Base-by-base conservation (phyloP, 2,797 vertebrate species). In the Eospalax fontanierii region DNA sequence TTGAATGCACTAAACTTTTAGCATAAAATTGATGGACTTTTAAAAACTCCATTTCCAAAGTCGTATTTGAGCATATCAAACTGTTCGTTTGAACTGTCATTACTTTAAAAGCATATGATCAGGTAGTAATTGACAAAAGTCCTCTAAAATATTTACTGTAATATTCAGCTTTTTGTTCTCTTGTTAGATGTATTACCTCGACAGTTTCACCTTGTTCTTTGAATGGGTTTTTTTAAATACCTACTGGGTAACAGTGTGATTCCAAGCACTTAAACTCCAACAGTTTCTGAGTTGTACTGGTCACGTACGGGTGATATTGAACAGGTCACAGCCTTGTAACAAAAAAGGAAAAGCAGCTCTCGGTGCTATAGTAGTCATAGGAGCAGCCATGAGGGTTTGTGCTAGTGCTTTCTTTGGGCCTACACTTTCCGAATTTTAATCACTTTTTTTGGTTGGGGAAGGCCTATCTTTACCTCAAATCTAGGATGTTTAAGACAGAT, bases 81-180 rank as follows among this genome's bases (percentile, higher is more conserved):
- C 16, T 74, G 21, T 88, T 80, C 16, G 38, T 90, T 78, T 57
- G n/a, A 95, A 91, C 26, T 90, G 66, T 46, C 70, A 50, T 91
- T 96, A 86, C 63, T 90, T 93, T 78, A 90, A 87, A 94, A 83
- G 28, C 33, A 81, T 38, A 57, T 2, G 10, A 74, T 75, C 54
- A 70, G 1, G 65, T 84, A 89, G n/a, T 75, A 95, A 76, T 61
- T 89, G 63, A 14, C 54, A 46, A 87, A 84, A 78, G 50, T 63
- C 63, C 26, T 95, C 85, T 78, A 84, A 91, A 89, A 90, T 89
- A 83, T 54, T 96, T 91, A 50, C 73, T 50, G 33, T 79, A 87
- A 65, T 43, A 88, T 84, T 91, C 74, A 73, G 66, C 87, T 91
- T 71, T 85, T 40, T 91, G 7, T 73, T 87, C n/a, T 87, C n/a